Base-by-base conservation (phyloP, 2,797 vertebrate species). In the Etheostoma perlongum region DNA sequence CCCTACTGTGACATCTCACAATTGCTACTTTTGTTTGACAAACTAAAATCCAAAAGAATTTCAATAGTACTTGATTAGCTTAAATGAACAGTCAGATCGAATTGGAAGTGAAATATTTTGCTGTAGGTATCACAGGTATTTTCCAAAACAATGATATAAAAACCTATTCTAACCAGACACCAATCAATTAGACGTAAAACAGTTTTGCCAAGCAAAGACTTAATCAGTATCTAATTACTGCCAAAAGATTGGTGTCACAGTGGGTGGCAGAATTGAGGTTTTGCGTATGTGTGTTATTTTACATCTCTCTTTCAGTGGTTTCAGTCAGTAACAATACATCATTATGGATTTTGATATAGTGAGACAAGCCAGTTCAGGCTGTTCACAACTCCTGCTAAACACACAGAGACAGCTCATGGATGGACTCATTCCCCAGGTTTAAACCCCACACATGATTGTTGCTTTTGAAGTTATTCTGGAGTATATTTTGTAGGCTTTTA, bases 321-420 rank as follows among this genome's bases (percentile, higher is more conserved):
- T 63, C 61, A 72, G 67, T 64, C 70, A 42, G 67, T 74, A 68
- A 79, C 76, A 78, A 60, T 65, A 51, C 52, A 78, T 85, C 71
- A 70, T 84, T 73, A 72, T 54, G 18, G 49, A 13, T 51, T 81
- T 67, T 81, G 64, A 78, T 69, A 59, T 74, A 54, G 55, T 57
- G 69, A 81, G 54, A 81, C 54, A 59, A 59, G 61, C 51, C 52
- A 79, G 72, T 61, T 63, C 66, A 77, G 18, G 49, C 44, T 67
- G 69, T 52, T 69, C 59, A 64, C 1, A 59, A 67, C 60, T 59
- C 71, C 27, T 18, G 33, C 60, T 63, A 52, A 48, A 27, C 30
- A 36, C 18, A 55, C 6, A 66, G 21, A 66, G 64, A 53, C 42
- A 53, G 8, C 67, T 71, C 52, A 33, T 11, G 18, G 64, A 54